Evolutionary conservation across 2,888 invertebrate genomes (phyloP).

Genomic region (Hydrotaea cyrtoneurina): DNA sequence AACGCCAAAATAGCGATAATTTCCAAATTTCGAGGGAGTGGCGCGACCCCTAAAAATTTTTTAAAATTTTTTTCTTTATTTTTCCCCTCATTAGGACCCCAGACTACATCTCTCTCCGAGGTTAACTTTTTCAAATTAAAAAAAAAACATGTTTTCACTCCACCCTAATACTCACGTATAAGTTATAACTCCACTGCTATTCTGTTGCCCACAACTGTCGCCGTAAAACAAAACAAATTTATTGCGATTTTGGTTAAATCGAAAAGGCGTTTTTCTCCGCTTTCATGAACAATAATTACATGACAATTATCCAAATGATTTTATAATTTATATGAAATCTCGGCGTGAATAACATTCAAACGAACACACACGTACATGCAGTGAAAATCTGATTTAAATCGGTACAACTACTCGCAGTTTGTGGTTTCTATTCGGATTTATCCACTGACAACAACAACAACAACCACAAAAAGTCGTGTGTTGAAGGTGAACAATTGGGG

Average conservation of each 20-base stretch:
- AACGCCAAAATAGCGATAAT: no score
- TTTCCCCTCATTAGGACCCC: no score
- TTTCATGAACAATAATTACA: not conserved
- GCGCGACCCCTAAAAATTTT: no score
- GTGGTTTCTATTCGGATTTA: not conserved
- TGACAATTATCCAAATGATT: conserved; percentile 8
- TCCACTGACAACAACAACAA: not conserved
- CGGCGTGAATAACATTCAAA: no score
- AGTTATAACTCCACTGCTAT: no score
- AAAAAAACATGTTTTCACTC: no score
- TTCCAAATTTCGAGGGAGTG: no score
- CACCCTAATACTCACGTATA: no score
- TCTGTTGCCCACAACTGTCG: not conserved
- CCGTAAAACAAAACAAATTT: not conserved
- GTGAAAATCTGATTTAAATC: not conserved
- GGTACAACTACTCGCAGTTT: not conserved
- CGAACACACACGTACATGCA: no score
- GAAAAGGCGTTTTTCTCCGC: not conserved
- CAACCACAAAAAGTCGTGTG: not conserved
- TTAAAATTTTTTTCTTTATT: no score
- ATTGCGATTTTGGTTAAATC: not conserved
- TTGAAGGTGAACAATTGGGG: not conserved
- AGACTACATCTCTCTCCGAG: no score
- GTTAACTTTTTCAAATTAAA: no score
- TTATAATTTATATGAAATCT: not conserved